These are phyloP conservation scores for Grapholita molesta DNA, from an alignment of 1,140 invertebrate species.

Conservation along the genomic window DNA sequence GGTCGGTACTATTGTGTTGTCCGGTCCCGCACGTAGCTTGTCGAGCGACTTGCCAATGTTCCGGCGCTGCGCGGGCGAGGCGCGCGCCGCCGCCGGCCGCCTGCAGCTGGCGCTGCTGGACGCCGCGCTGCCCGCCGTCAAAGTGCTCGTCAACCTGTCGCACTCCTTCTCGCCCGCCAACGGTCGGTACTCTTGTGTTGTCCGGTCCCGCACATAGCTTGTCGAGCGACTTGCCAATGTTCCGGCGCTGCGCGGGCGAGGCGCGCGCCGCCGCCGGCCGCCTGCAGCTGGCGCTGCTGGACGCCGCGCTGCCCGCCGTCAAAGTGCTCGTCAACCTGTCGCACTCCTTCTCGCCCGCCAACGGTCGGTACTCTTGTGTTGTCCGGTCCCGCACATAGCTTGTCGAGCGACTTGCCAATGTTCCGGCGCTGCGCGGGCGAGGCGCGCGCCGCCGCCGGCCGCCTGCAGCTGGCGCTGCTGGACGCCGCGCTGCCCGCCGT, in stretches of 20 bases:
- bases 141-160: constrained; percentile 96
- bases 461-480: constrained; percentile 84
- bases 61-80: constrained; percentile 52
- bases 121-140: constrained; percentile 91
- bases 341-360: constrained; percentile 87
- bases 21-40: too few relatives aligned
- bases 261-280: constrained; percentile 82
- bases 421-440: constrained; percentile 18
- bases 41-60: too few relatives aligned
- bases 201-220: too few relatives aligned
- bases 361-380: constrained; percentile 79
- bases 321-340: constrained; percentile 97
- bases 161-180: constrained; percentile 88
- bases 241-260: constrained; percentile 44
- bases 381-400: too few relatives aligned
- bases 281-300: constrained; percentile 84
- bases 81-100: constrained; percentile 80
- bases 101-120: constrained; percentile 85
- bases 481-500: constrained; percentile 92
- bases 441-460: constrained; percentile 81
- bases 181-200: constrained; percentile 81
- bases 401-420: too few relatives aligned
- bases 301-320: constrained; percentile 91
- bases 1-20: constrained; percentile 81
- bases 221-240: too few relatives aligned